A percentile compares a stretch with the other conserved stretches of the same genome.
Conservation (phyloP, 2,113 vertebrate genomes). For the Rhadina sibilatrix region DNA sequence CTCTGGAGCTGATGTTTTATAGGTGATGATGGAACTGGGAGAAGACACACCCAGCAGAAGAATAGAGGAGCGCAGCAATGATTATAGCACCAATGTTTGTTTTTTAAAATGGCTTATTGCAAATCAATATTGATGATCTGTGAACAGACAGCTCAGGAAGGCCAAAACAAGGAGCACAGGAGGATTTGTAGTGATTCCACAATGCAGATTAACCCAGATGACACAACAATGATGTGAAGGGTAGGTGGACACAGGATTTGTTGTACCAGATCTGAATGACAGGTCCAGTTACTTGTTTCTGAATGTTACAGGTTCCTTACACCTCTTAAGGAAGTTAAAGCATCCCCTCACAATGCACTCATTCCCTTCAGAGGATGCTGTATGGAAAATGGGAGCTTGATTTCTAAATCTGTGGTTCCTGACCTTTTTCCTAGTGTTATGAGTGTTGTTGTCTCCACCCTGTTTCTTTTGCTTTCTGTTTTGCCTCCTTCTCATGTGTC, state of each 20-base stretch:
- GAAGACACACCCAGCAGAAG: not conserved
- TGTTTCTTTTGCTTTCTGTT: not conserved
- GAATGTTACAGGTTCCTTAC: not conserved
- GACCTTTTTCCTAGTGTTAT: not conserved
- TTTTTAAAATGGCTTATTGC: not conserved
- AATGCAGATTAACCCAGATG: not conserved
- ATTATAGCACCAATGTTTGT: not conserved
- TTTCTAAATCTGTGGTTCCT: not conserved
- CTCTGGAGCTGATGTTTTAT: not conserved
- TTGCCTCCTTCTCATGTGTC: not conserved
- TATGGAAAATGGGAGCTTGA: not conserved
- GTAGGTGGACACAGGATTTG: not conserved
- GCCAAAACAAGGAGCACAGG: not conserved
- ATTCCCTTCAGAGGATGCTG: not conserved
- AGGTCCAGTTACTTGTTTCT: not conserved
- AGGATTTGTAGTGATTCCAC: not conserved
- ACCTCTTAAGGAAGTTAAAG: not conserved
- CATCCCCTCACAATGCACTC: not conserved
- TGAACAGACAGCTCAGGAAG: not conserved
- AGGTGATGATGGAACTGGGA: not conserved
- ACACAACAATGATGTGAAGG: not conserved
- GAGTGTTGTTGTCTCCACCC: not conserved
- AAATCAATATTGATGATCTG: not conserved
- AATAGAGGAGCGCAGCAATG: not conserved
- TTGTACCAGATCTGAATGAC: not conserved